Percentiles rank a stretch among this genome's conserved stretches.
Conservation (phyloP, 2,797 vertebrate species). For the Leptoclinus maculatus region DNA sequence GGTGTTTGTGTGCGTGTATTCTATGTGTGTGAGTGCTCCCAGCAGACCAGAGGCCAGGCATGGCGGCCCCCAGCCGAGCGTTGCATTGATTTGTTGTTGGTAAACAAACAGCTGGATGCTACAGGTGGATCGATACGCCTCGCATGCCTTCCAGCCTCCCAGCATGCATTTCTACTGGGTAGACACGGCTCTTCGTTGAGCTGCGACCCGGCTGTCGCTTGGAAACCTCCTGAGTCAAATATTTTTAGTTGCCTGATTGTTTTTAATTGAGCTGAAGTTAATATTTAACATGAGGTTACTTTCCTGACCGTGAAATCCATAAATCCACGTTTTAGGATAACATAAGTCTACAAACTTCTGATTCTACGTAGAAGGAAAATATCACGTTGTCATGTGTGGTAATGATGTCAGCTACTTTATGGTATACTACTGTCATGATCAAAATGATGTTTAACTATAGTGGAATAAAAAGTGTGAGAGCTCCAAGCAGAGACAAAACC, state of each 20-base stretch:
- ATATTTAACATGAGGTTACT: conserved; percentile 18
- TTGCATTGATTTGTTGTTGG: conserved; percentile 87
- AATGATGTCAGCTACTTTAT: conserved; percentile 6
- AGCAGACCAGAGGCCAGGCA: conserved; percentile 74
- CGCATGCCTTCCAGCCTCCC: conserved; percentile 72
- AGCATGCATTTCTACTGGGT: conserved; percentile 74
- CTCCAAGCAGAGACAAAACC: conserved; percentile 33
- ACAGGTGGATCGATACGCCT: conserved; percentile 82
- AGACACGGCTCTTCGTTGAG: conserved; percentile 61
- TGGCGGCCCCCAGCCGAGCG: conserved; percentile 72
- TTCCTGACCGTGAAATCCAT: conserved; percentile 1
- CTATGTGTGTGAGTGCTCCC: conserved; percentile 52
- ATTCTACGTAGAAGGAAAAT: not conserved
- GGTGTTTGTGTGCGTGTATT: conserved; percentile 22
- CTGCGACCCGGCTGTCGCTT: conserved; percentile 57
- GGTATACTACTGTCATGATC: conserved; percentile 3
- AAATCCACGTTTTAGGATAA: not conserved
- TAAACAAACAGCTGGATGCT: conserved; percentile 86
- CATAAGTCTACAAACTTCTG: not conserved
- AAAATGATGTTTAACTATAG: conserved; percentile 26
- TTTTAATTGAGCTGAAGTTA: conserved; percentile 52
- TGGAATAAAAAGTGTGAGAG: conserved; percentile 38
- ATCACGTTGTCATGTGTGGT: conserved; percentile 7
- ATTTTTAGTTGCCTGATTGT: conserved; percentile 31
- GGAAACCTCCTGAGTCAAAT: conserved; percentile 57